These are phyloP conservation scores for Epizoanthus stellaris DNA, from an alignment of 92 coral and sea anemone species.

Conservation along the genomic window DNA sequence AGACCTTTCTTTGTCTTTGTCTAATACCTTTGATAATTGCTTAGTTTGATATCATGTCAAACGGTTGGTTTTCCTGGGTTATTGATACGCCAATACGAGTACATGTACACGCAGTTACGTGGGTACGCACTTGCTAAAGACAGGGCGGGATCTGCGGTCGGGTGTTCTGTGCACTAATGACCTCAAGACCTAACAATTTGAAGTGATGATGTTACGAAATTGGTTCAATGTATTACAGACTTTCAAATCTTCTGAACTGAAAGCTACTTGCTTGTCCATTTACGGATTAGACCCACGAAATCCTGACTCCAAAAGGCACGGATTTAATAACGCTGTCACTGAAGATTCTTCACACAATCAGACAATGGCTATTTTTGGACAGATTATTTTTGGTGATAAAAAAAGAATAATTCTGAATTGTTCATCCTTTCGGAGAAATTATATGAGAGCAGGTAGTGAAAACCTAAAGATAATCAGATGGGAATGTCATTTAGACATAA, in stretches of 20 bases:
- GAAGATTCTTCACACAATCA: neutral
- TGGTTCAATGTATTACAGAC: neutral
- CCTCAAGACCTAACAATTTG: slow-evolving; percentile 13
- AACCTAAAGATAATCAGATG: slow-evolving; percentile 36
- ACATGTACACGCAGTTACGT: slow-evolving; percentile 11
- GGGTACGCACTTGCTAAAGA: slow-evolving; percentile 26
- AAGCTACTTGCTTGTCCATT: neutral
- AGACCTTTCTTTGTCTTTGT: slow-evolving; percentile 55
- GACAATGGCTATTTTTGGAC: slow-evolving; percentile 22
- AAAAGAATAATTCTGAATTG: neutral
- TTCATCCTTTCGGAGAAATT: slow-evolving; percentile 25
- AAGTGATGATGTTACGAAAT: neutral
- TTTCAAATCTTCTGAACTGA: neutral
- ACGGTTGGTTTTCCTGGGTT: slow-evolving; percentile 3
- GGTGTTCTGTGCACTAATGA: slow-evolving; percentile 2
- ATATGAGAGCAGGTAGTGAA: neutral
- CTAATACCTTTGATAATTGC: slow-evolving; percentile 65
- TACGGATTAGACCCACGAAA: slow-evolving; percentile 10
- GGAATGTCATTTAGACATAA: slow-evolving; percentile 21
- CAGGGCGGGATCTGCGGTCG: slow-evolving; percentile 25
- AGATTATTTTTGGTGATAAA: slow-evolving; percentile 5
- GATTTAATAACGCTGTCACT: neutral
- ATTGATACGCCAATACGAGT: neutral
- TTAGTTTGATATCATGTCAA: slow-evolving; percentile 32
- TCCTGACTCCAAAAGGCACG: slow-evolving; percentile 13